phyloP scores from a whole-genome alignment of 2,113 vertebrate genomes.

The Pedionomus torquatus region DNA sequence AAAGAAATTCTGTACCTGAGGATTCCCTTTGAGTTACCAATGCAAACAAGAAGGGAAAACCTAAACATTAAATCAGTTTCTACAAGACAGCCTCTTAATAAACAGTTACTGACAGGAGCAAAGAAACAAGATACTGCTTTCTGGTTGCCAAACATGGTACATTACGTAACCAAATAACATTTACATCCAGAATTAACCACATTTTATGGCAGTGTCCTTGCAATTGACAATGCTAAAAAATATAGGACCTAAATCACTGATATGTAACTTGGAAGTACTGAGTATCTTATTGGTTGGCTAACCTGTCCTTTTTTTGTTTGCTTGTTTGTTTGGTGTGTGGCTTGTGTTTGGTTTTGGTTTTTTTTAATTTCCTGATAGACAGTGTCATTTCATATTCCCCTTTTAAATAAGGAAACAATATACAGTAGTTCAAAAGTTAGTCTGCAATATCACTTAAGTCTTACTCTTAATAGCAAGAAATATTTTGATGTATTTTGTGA shows the following conservation, averaged over 20 bases:
- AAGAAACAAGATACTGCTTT: background rate
- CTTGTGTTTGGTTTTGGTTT: too few species aligned
- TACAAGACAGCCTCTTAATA: background rate
- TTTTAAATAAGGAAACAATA: background rate
- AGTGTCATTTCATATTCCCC: background rate
- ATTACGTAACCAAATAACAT: background rate
- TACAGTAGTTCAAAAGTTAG: background rate
- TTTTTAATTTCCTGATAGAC: background rate
- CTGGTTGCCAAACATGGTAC: rapidly evolving
- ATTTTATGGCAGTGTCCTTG: background rate
- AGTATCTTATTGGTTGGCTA: background rate
- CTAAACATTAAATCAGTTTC: background rate
- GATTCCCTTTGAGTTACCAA: background rate
- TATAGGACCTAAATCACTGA: background rate
- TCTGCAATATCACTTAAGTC: background rate
- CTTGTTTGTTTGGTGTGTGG: too few species aligned
- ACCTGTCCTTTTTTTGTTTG: too few species aligned
- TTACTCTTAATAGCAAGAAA: background rate
- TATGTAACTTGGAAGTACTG: background rate
- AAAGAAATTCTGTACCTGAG: background rate
- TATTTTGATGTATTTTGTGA: background rate
- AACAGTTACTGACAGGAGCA: background rate
- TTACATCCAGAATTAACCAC: background rate
- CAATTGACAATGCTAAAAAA: background rate
- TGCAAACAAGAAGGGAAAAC: background rate